These are phyloP conservation scores for Orgyia antiqua DNA, from an alignment of 2,888 invertebrate genomes.

Conservation along the genomic window DNA sequence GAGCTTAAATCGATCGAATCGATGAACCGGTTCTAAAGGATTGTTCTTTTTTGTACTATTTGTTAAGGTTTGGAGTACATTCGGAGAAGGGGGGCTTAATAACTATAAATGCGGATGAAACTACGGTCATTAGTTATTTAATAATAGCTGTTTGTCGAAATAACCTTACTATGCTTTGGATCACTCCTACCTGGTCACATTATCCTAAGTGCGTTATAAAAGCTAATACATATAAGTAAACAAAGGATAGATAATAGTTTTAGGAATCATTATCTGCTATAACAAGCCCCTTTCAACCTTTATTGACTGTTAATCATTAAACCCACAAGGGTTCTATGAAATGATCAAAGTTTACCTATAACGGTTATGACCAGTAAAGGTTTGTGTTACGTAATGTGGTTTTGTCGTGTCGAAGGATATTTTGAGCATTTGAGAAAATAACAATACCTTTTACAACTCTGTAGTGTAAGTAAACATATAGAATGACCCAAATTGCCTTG, in stretches of 20 bases:
- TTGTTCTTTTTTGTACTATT: too few relatives aligned
- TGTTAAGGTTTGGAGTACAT: too few relatives aligned
- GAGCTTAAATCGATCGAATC: too few relatives aligned
- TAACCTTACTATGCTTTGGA: too few relatives aligned
- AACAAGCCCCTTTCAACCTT: slow-evolving; percentile 36
- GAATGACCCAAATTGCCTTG: too few relatives aligned
- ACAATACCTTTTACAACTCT: slow-evolving; percentile 16
- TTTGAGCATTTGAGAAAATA: slow-evolving; percentile 21
- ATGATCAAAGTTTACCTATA: slow-evolving; percentile 52
- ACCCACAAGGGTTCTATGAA: slow-evolving; percentile 31
- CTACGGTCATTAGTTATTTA: too few relatives aligned
- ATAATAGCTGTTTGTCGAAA: too few relatives aligned
- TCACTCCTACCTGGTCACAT: too few relatives aligned
- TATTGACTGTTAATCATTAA: slow-evolving; percentile 52
- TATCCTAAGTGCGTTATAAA: slow-evolving; percentile 19
- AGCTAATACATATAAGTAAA: slow-evolving; percentile 11
- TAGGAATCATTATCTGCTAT: slow-evolving; percentile 25
- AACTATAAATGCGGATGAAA: too few relatives aligned
- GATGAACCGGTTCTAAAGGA: too few relatives aligned
- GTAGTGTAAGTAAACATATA: slow-evolving; percentile 13
- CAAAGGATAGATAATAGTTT: slow-evolving; percentile 20
- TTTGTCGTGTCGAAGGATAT: slow-evolving; percentile 39
- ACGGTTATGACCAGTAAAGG: slow-evolving; percentile 37
- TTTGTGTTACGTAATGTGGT: slow-evolving; percentile 30
- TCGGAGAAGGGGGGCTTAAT: too few relatives aligned